Conservation (phyloP, 2,888 invertebrate species). For the Flabesymbios commensalis region DNA sequence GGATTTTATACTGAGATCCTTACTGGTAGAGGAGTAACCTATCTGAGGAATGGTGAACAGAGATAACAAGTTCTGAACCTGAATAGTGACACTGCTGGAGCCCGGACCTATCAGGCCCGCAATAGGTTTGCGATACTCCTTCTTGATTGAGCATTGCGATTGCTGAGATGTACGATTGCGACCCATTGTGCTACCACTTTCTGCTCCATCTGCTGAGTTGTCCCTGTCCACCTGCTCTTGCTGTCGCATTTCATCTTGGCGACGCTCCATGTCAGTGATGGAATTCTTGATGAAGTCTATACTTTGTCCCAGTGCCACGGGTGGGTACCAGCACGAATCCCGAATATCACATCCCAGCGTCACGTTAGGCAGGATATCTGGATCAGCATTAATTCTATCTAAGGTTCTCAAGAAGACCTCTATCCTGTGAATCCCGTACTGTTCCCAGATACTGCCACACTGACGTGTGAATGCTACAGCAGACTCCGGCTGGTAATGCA, state of each 20-base stretch:
- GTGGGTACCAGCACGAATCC: conserved; percentile 82
- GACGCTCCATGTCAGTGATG: too few relatives aligned
- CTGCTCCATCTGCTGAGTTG: too few relatives aligned
- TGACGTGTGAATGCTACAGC: conserved; percentile 58
- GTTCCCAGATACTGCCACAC: conserved; percentile 72
- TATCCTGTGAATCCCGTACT: conserved; percentile 76
- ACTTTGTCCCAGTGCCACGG: conserved; percentile 77
- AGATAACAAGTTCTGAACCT: conserved; percentile 77
- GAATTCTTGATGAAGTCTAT: conserved; percentile 75
- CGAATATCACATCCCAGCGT: conserved; percentile 74
- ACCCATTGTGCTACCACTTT: too few relatives aligned
- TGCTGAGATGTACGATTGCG: too few relatives aligned
- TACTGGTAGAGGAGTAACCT: conserved; percentile 78
- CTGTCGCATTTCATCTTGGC: too few relatives aligned
- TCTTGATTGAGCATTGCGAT: conserved; percentile 24
- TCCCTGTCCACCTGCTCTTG: too few relatives aligned
- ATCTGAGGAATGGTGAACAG: conserved; percentile 72
- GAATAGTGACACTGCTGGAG: conserved; percentile 72
- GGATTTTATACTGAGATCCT: conserved; percentile 76
- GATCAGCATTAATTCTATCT: conserved; percentile 67
- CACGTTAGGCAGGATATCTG: conserved; percentile 66
- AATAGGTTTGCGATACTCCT: conserved; percentile 60
- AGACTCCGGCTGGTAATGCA: conserved; percentile 65
- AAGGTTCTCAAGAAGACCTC: conserved; percentile 64
- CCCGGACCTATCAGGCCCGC: conserved; percentile 78